These are phyloP conservation scores for Hymenopus coronatus DNA, from an alignment of 2,888 invertebrate species.

Conservation along the genomic window DNA sequence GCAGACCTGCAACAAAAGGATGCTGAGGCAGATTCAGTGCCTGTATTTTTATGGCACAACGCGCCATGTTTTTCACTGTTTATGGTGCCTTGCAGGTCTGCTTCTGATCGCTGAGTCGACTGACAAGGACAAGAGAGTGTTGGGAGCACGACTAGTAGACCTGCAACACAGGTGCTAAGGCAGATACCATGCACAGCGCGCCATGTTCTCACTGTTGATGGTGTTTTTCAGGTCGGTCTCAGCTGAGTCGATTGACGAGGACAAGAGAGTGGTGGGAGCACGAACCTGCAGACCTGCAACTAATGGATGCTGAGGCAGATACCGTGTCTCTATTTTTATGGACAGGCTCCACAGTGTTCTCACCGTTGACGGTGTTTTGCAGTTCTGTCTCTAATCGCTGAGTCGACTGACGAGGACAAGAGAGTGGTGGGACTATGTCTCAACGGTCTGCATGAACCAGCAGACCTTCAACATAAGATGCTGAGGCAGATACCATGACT, in stretches of 20 bases:
- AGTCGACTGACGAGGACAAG: constrained; percentile 55
- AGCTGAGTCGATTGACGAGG: too few species aligned
- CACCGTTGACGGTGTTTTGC: too few species aligned
- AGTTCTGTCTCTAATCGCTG: constrained; percentile 59
- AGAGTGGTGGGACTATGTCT: constrained; percentile 58
- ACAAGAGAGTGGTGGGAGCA: too few species aligned
- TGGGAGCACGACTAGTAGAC: constrained; percentile 49
- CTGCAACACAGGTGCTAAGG: constrained; percentile 46
- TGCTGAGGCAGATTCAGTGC: constrained; percentile 47
- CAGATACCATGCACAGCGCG: too few species aligned
- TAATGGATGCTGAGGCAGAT: constrained; percentile 45
- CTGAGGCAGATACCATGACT: constrained; percentile 48
- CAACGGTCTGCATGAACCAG: constrained; percentile 48
- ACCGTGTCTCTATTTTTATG: too few species aligned
- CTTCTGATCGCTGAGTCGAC: constrained; percentile 59
- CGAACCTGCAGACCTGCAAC: constrained; percentile 40
- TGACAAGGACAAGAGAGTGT: constrained; percentile 52
- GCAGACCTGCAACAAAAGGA: constrained; percentile 44
- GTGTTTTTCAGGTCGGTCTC: too few species aligned
- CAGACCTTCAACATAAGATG: constrained; percentile 44
- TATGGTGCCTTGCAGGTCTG: too few species aligned
- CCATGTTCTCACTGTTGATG: too few species aligned
- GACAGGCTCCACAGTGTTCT: too few species aligned
- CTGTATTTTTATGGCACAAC: too few species aligned
- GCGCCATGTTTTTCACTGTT: too few species aligned